A percentile compares a stretch with the other conserved stretches of the same genome.
Evolutionary conservation across 2,797 vertebrate species (phyloP).

Genomic region (Enteromius thamalakanensis): DNA sequence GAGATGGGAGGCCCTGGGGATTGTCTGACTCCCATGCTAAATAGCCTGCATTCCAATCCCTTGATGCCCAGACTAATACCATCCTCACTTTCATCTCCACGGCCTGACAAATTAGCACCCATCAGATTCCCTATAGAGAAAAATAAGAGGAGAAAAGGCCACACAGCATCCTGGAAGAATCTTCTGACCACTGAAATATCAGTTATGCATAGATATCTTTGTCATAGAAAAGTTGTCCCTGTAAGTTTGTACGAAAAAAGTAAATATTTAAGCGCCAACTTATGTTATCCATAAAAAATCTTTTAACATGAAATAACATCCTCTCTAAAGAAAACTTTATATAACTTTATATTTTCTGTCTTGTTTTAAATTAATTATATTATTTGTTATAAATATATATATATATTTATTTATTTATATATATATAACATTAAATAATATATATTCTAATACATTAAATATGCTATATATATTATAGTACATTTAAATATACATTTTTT

Average conservation of each 20-base stretch:
- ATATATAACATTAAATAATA: background rate
- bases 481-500: too few relatives aligned
- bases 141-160: slow-evolving; percentile 8
- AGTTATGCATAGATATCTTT: slow-evolving; percentile 2
- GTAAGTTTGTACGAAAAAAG: background rate
- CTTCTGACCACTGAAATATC: slow-evolving; percentile 37
- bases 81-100: slow-evolving; percentile 74
- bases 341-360: background rate
- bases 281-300: background rate
- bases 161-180: slow-evolving; percentile 15
- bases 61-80: slow-evolving; percentile 78
- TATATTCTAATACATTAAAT: background rate
- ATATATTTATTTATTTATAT: background rate
- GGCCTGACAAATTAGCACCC: slow-evolving; percentile 76
- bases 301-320: background rate
- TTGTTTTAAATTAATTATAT: background rate
- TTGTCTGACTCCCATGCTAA: slow-evolving; percentile 82
- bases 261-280: background rate
- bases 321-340: background rate
- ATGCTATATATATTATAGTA: too few relatives aligned
- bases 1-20: slow-evolving; percentile 76
- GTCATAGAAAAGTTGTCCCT: background rate
- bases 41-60: slow-evolving; percentile 79
- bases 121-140: slow-evolving; percentile 62
- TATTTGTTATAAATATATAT: background rate